Percentiles rank a stretch among this genome's conserved stretches.
Conservation (phyloP, 2,888 invertebrate genomes). For the Julus scanicus region DNA sequence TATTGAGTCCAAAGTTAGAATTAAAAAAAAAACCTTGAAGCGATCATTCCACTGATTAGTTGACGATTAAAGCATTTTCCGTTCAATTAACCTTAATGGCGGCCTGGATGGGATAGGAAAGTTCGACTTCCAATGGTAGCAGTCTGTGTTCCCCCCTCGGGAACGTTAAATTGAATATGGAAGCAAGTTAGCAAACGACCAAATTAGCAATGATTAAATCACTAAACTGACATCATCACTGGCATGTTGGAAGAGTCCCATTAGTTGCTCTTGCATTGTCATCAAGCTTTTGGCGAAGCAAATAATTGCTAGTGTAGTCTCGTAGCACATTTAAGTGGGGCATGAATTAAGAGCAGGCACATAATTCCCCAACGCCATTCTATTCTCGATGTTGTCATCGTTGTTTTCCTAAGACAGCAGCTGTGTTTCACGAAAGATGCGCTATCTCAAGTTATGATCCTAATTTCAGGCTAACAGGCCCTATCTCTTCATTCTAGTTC, state of each 20-base stretch:
- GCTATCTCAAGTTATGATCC: conserved; percentile 32
- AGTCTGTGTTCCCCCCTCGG: not conserved
- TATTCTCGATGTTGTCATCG: not conserved
- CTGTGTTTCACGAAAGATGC: conserved; percentile 8
- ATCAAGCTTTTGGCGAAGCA: conserved; percentile 28
- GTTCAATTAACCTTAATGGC: conserved; percentile 25
- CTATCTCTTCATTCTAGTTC: conserved; percentile 2
- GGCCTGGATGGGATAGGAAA: not conserved
- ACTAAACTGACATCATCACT: conserved; percentile 34
- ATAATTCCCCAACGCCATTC: conserved; percentile 24
- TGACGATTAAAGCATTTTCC: conserved; percentile 23
- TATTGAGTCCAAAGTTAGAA: not conserved
- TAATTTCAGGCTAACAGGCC: conserved; percentile 27
- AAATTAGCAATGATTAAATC: conserved; percentile 30
- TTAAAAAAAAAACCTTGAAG: not conserved
- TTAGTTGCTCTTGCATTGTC: conserved; percentile 7
- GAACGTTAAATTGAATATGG: conserved; percentile 14
- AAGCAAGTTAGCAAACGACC: conserved; percentile 39
- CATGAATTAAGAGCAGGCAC: conserved; percentile 30
- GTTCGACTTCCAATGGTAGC: not conserved
- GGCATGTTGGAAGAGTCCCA: conserved; percentile 27
- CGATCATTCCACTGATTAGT: not conserved
- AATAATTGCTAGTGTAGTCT: conserved; percentile 36
- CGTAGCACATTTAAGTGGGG: conserved; percentile 22
- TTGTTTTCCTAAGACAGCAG: conserved; percentile 30